Evolutionary conservation across 2,797 vertebrate species (phyloP), one percentile per base, ranked within the genome.

Genomic region (Iguana delicatissima): DNA sequence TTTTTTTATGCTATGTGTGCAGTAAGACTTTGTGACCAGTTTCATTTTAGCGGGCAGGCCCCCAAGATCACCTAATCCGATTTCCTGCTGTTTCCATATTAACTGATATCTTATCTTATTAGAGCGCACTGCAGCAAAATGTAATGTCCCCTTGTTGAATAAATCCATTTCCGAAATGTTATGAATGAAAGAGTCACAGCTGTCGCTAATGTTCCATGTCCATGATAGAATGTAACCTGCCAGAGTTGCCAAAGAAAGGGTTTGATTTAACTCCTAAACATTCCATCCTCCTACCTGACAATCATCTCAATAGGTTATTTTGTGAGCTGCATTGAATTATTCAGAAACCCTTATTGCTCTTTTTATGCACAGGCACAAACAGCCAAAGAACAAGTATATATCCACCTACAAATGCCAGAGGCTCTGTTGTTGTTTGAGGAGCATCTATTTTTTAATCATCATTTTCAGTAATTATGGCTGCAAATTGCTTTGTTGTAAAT

Each of bases 101-200:
- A 94, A 88, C 89, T 87, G 92, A 89, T 76, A 93, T 85, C 90
- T 95, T 93, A 93, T 90, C 92, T 91, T 93, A 82, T 96, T 96
- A 94, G 90, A 93, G 89, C 86, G 55, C 91, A 94, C 69, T 38
- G 29, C 85, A 76, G 79, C 86, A 89, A 95, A 93, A 95, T 93
- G 83, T 85, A 67, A 87, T 79, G 88, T 89, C 80, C 86, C 67
- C 77, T 74, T 86, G 80, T 89, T 92, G 83, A 93, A 85, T 74
- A 91, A 84, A 89, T 22, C 10, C 57, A 38, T 85, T 92, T 86
- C 80, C 74, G 69, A 89, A 89, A 91, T 64, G 74, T 69, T 79
- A 86, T 92, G 83, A 94, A 92, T 88, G 89, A 94, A 95, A 84
- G 3, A 69, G 83, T 85, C 73, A 69, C 83, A 76, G 8, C 72